A percentile compares a stretch with the other conserved stretches of the same genome.
phyloP scores from a whole-genome alignment of 2,797 vertebrate genomes.

The Esox masquinongy region DNA sequence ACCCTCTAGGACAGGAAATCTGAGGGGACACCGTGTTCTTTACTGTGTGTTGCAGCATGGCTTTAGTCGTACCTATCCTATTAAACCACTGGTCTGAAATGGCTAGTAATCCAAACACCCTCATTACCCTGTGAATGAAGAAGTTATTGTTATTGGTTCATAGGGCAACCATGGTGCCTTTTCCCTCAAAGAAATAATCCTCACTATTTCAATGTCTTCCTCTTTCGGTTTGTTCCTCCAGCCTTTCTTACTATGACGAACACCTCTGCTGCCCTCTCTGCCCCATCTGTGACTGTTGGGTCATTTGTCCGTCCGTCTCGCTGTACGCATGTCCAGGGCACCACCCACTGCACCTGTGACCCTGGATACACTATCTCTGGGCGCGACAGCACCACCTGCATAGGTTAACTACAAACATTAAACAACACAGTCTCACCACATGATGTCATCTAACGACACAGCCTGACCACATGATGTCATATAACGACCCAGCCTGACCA shows the following conservation, averaged over 20 bases:
- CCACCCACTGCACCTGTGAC: constrained; percentile 81
- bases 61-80: too few species aligned
- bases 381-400: constrained; percentile 73
- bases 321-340: constrained; percentile 72
- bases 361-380: constrained; percentile 77
- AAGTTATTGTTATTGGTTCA: not conserved
- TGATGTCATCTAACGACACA: too few species aligned
- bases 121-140: not conserved
- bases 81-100: not conserved
- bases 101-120: not conserved
- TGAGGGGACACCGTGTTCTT: not conserved
- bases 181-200: not conserved
- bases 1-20: not conserved
- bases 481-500: too few species aligned
- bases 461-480: too few species aligned
- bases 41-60: too few species aligned
- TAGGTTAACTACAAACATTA: constrained; percentile 53
- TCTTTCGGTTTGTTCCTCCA: constrained; percentile 33
- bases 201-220: not conserved
- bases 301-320: constrained; percentile 67
- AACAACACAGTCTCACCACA: not conserved
- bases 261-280: constrained; percentile 59
- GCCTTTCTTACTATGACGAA: constrained; percentile 74
- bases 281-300: constrained; percentile 61
- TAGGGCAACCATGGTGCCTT: not conserved